A percentile compares a stretch with the other conserved stretches of the same genome.
Conservation (phyloP, 1,140 invertebrate genomes). For the Arctopsyche grandis region DNA sequence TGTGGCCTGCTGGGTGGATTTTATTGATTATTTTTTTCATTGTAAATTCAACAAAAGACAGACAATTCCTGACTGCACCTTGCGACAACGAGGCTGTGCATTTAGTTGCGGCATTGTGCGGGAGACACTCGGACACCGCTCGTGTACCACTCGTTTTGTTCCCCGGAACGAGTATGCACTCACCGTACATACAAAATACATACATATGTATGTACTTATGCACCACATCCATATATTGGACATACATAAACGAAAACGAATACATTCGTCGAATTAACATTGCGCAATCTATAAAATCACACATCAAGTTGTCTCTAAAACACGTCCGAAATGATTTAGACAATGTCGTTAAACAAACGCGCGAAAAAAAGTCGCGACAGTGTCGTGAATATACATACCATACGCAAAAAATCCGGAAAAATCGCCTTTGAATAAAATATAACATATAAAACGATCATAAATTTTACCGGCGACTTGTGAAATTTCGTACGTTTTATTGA, state of each 20-base stretch:
- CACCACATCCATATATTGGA: too few species aligned
- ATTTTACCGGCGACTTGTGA: slow-evolving; percentile 51
- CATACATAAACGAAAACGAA: background rate
- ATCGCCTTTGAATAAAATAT: too few species aligned
- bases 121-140: slow-evolving; percentile 41
- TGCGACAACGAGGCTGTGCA: slow-evolving; percentile 35
- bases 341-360: background rate
- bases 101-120: slow-evolving; percentile 46
- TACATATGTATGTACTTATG: background rate
- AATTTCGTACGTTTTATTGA: slow-evolving; percentile 48
- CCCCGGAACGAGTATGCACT: slow-evolving; percentile 8
- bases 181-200: background rate
- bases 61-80: slow-evolving; percentile 36
- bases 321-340: background rate
- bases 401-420: too few species aligned
- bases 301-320: background rate
- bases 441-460: slow-evolving; percentile 40
- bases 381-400: too few species aligned
- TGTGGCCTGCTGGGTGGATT: too few species aligned
- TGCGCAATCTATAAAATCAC: too few species aligned
- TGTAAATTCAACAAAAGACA: too few species aligned
- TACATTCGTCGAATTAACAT: too few species aligned
- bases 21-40: too few species aligned
- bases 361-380: background rate
- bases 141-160: slow-evolving; percentile 45